Evolutionary conservation across 2,113 vertebrate genomes (phyloP), one percentile per base, ranked within the genome.

Genomic region (Mesitornis unicolor): DNA sequence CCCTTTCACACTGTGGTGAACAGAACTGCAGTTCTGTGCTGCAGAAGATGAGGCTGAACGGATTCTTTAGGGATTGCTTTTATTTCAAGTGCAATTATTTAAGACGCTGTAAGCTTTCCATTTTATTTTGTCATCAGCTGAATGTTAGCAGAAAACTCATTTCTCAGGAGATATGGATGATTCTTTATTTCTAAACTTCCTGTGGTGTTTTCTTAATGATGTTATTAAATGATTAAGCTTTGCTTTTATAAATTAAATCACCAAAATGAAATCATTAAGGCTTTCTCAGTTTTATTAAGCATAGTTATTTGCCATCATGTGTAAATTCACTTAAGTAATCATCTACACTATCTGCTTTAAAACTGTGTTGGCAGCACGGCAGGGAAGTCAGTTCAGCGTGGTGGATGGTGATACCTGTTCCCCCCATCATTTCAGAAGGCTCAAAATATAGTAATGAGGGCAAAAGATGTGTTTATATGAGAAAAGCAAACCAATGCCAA

Each of bases 201-300:
- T 96, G 87, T 95, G 80, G 74, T 97, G 53, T 84, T 96, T 96
- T 96, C 96, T 96, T 96, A 95, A 92, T 94, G 96, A 96, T 73
- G 93, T 93, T 93, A 88, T 96, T 97, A 96, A 96, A 97, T 95
- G 94, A 97, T 93, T 97, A 97, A 94, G 82, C 68, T 70, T 93
- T 76, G 82, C 82, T 96, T 95, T 97, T 95, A 96, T 93, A 96
- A 97, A 96, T 97, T 95, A 94, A 97, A 93, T 96, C 90, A 86
- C 91, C 85, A 96, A 96, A 87, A 88, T 96, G 94, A 96, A 86
- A 95, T 89, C 91, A 78, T 91, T 84, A 93, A 84, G 75, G 68
- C 80, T 38, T 77, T 88, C 82, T 97, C 77, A 29, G 45, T 97
- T 97, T 97, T 94, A 94, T 94, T 95, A 94, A 96, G 92, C 86